Evolutionary conservation across 2,888 invertebrate genomes (phyloP).

Genomic region (Calameuta filiformis): DNA sequence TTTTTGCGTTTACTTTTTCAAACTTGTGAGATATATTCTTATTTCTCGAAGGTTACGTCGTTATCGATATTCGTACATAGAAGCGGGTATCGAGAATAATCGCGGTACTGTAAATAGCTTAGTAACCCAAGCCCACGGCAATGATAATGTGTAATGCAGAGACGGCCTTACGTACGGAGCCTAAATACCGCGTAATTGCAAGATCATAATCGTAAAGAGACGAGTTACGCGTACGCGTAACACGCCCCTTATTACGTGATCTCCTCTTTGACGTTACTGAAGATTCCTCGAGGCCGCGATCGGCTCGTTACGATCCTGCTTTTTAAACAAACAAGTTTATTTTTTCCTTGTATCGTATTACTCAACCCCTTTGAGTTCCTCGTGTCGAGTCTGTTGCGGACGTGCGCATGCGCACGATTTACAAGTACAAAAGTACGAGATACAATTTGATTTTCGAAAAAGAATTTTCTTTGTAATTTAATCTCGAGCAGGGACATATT

Average conservation of each 20-base stretch:
- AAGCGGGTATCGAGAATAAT: not conserved
- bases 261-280: not conserved
- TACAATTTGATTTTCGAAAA: not conserved
- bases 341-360: not conserved
- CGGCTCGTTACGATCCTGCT: not conserved
- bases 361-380: not conserved
- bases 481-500: not conserved
- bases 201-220: conserved; percentile 1
- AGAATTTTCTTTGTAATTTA: not conserved
- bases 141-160: not conserved
- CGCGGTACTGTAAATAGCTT: not conserved
- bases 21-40: not conserved
- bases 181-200: not conserved
- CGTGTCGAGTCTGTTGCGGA: not conserved
- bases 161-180: not conserved
- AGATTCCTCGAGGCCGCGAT: not conserved
- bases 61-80: not conserved
- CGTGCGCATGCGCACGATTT: not conserved
- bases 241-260: not conserved
- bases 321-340: not conserved
- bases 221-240: conserved; percentile 12
- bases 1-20: not conserved
- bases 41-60: not conserved
- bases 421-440: not conserved
- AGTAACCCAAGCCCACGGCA: not conserved